phyloP scores from a whole-genome alignment of 2,888 invertebrate genomes.

The Blera fallax region DNA sequence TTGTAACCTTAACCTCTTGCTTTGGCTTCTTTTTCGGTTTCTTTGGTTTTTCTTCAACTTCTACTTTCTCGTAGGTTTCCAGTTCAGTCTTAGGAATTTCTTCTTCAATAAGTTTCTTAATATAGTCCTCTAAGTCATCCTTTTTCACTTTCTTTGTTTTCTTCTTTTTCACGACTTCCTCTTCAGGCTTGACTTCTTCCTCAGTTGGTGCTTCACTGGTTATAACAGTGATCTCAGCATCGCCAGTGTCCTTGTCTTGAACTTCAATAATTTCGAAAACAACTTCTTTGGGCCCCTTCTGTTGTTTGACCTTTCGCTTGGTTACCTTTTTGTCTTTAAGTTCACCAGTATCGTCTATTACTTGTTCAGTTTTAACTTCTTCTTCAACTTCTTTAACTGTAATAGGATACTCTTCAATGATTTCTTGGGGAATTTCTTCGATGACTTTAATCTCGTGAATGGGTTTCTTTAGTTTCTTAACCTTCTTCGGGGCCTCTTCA shows the following conservation, averaged over 20 bases:
- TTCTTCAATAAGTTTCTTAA: conserved; percentile 76
- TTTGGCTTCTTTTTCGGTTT: conserved; percentile 73
- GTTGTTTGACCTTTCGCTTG: conserved; percentile 78
- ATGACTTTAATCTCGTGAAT: conserved; percentile 61
- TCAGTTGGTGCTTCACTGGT: conserved; percentile 71
- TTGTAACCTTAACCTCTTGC: conserved; percentile 74
- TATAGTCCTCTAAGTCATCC: conserved; percentile 77
- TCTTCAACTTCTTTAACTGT: conserved; percentile 76
- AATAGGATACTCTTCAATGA: conserved; percentile 72
- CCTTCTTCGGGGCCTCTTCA: conserved; percentile 64
- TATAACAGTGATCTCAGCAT: conserved; percentile 79
- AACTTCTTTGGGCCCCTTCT: conserved; percentile 81
- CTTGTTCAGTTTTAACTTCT: conserved; percentile 76
- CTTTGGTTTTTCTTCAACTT: conserved; percentile 76
- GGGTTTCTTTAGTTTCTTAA: conserved; percentile 60
- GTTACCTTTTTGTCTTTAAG: conserved; percentile 80
- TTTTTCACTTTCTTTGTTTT: conserved; percentile 76
- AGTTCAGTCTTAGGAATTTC: conserved; percentile 77
- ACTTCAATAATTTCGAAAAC: conserved; percentile 82
- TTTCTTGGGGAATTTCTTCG: conserved; percentile 74
- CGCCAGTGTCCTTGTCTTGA: conserved; percentile 80
- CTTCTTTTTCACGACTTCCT: conserved; percentile 74
- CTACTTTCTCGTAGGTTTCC: conserved; percentile 78
- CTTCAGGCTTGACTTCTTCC: conserved; percentile 60
- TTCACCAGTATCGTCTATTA: conserved; percentile 77